Evolutionary conservation across 2,888 invertebrate genomes (phyloP).

Genomic region (Tipula vernalis): DNA sequence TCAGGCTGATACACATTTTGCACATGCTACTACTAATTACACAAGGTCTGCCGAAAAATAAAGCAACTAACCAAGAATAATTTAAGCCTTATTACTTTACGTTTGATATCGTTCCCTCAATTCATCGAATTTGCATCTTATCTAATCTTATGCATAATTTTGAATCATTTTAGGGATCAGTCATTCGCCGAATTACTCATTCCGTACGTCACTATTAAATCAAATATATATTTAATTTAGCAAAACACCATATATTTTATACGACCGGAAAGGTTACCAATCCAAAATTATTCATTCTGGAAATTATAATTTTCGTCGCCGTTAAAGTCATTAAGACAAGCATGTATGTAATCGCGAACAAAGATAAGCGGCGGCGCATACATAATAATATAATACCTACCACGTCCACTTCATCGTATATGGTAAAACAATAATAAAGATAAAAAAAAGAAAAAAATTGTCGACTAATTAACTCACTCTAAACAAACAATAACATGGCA

Average conservation of each 20-base stretch:
- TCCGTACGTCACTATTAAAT: background rate
- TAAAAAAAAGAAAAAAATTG: background rate
- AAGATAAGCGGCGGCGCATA: background rate
- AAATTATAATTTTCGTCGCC: background rate
- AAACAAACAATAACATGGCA: background rate
- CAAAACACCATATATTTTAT: background rate
- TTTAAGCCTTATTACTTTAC: no score
- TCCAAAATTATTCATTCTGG: background rate
- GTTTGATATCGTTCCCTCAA: no score
- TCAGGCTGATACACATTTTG: no score
- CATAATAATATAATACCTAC: background rate
- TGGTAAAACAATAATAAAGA: background rate
- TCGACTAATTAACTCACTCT: conserved; percentile 4
- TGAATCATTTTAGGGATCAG: background rate
- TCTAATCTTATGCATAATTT: no score
- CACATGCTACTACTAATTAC: no score
- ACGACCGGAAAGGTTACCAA: background rate
- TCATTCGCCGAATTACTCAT: background rate
- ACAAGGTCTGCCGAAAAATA: no score
- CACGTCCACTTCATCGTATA: background rate
- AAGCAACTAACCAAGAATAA: no score
- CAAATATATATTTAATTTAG: background rate
- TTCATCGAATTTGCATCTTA: no score
- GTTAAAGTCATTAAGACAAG: background rate
- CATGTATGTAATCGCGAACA: background rate